Conservation (phyloP, 35 echinoderm and acorn worm genomes). For the Apostichopus japonicus region DNA sequence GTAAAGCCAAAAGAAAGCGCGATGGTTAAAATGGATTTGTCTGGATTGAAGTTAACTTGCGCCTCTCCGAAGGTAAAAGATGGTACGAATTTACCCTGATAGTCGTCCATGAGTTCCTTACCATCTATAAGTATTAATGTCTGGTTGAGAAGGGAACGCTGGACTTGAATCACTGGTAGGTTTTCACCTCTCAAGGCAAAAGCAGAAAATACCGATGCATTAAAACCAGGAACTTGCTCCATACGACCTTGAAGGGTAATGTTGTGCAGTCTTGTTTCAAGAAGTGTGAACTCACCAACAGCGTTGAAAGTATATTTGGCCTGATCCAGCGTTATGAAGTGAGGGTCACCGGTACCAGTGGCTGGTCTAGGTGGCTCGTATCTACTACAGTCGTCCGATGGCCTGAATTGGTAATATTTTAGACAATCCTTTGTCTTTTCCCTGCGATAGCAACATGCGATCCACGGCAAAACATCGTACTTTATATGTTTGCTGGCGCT, state of each 20-base stretch:
- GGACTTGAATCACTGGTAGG: conserved; percentile 51
- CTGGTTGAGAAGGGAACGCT: conserved; percentile 40
- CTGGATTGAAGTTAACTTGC: neutral
- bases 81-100: neutral
- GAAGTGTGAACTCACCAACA: conserved; percentile 70
- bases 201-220: conserved; percentile 62
- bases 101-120: neutral
- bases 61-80: neutral
- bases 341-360: conserved; percentile 66
- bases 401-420: conserved; percentile 64
- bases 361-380: conserved; percentile 60
- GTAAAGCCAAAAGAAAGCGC: conserved; percentile 41
- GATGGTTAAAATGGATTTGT: neutral
- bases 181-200: conserved; percentile 53
- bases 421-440: conserved; percentile 28
- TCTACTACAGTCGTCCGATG: conserved; percentile 47
- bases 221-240: conserved; percentile 37
- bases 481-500: neutral
- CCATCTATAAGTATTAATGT: conserved; percentile 11
- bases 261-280: conserved; percentile 46
- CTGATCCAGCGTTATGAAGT: conserved; percentile 64
- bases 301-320: conserved; percentile 72
- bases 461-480: conserved; percentile 47
- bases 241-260: conserved; percentile 70
- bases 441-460: conserved; percentile 13